Evolutionary conservation across 2,113 vertebrate genomes (phyloP).

Genomic region (Scolopax mira): DNA sequence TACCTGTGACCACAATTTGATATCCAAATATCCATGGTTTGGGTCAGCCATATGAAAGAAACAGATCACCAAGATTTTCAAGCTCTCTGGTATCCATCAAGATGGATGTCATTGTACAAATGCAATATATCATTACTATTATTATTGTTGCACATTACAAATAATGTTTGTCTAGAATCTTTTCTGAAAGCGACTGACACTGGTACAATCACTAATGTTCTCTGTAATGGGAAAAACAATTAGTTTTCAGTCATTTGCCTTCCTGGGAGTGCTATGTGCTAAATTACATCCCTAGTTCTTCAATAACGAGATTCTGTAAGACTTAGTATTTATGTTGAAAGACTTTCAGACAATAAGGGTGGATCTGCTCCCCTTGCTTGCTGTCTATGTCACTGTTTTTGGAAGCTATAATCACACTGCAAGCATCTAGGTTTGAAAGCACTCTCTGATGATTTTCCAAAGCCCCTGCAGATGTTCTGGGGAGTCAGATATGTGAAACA

Average conservation of each 20-base stretch:
- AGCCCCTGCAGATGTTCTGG: not conserved
- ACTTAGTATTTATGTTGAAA: not conserved
- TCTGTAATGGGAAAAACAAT: constrained; percentile 52
- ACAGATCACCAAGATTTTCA: not conserved
- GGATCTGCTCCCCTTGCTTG: not conserved
- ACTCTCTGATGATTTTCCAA: not conserved
- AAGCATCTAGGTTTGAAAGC: not conserved
- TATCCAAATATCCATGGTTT: not conserved
- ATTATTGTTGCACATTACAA: not conserved
- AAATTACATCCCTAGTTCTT: constrained; percentile 41
- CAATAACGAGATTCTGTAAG: not conserved
- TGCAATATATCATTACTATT: constrained; percentile 13
- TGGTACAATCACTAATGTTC: not conserved
- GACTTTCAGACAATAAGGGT: not conserved
- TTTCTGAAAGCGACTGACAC: not conserved
- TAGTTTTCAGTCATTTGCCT: constrained; percentile 42
- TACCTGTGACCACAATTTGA: not conserved
- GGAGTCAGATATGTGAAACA: not conserved
- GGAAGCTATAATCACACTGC: not conserved
- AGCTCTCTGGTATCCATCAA: not conserved
- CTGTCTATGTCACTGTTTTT: not conserved
- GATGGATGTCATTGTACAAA: not conserved
- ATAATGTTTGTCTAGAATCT: constrained; percentile 1
- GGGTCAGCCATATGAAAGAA: not conserved
- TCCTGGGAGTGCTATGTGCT: not conserved